Percentiles rank a stretch among this genome's conserved stretches.
Evolutionary conservation across 2,888 invertebrate genomes (phyloP).

Genomic region (Monoplex corrugatus): DNA sequence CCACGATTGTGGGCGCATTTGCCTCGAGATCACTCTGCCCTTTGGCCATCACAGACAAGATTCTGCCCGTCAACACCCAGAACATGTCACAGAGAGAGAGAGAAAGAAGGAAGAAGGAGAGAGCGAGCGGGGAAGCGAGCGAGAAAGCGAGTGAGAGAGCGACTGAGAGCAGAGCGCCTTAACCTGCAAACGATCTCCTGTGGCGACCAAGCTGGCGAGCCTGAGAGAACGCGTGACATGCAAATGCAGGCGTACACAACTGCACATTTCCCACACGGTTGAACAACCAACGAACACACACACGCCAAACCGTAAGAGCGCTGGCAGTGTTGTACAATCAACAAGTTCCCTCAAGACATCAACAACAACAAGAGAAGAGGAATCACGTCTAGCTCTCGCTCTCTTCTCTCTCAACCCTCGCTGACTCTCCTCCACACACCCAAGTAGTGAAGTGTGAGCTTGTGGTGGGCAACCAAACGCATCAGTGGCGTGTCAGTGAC

Average conservation of each 20-base stretch:
- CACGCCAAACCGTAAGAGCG: too few species aligned
- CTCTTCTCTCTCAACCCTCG: not conserved
- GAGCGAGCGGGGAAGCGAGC: not conserved
- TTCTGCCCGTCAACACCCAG: not conserved
- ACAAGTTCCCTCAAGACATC: not conserved
- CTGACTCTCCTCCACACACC: not conserved
- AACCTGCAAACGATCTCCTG: not conserved
- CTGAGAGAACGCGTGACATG: constrained; percentile 4
- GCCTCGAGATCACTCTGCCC: too few species aligned
- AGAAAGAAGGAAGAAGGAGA: not conserved
- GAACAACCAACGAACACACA: not conserved
- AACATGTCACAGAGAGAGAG: not conserved
- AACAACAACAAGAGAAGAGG: not conserved
- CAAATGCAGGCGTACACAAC: constrained; percentile 39
- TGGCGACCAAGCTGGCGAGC: not conserved
- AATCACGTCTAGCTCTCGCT: not conserved
- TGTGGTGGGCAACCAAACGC: too few species aligned
- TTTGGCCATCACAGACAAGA: too few species aligned
- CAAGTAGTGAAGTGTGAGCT: not conserved
- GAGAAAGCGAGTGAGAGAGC: not conserved
- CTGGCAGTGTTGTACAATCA: too few species aligned
- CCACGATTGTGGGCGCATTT: too few species aligned
- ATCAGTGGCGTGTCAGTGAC: too few species aligned
- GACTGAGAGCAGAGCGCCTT: constrained; percentile 34
- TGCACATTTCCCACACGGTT: constrained; percentile 33